Evolutionary conservation across 2,888 invertebrate genomes (phyloP), one percentile per base, ranked within the genome.

Genomic region (Aelia acuminata): DNA sequence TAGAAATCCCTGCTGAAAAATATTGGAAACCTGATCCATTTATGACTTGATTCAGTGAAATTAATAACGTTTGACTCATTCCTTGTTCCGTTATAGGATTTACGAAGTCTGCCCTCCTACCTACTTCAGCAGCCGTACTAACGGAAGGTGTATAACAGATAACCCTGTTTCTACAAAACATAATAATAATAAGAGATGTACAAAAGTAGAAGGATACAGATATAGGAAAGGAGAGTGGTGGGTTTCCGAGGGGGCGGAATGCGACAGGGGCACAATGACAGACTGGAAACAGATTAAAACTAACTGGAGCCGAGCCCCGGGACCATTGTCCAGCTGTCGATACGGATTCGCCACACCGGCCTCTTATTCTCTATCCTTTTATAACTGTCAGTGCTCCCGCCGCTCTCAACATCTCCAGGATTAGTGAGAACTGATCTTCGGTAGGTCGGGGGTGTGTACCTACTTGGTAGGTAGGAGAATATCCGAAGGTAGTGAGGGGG

Each of bases 231-330:
- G 80, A 13, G 80, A 43, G 43, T 80, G 80, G 22, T n/a, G 43
- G 80, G 43, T 80, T 80, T 80, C 43, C 80, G 22, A 47, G 80
- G 43, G 80, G 39, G n/a, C 80, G 80, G 80, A 80, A 80, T 47
- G 43, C 43, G 80, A 80, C 80, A 80, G 3, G 80, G 43, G n/a
- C 43, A 80, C 80, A 80, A 80, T 80, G 80, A 80, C 63, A 70
- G 63, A 70, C 80, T 80, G 80, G 80, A 80, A 80, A 80, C 10
- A 80, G 80, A 80, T 80, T 80, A 80, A 80, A 80, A 80, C 80
- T 80, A 80, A 80, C 80, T n/a, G 80, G 80, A 80, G 80, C 80
- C 43, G 43, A n/a, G 80, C 80, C 43, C 39, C n/a, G 80, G 80
- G 43, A 80, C 80, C 80, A 80, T 80, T 80, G 80, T 80, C 43